Evolutionary conservation across 2,113 vertebrate species (phyloP).

Genomic region (Danio rerio): DNA sequence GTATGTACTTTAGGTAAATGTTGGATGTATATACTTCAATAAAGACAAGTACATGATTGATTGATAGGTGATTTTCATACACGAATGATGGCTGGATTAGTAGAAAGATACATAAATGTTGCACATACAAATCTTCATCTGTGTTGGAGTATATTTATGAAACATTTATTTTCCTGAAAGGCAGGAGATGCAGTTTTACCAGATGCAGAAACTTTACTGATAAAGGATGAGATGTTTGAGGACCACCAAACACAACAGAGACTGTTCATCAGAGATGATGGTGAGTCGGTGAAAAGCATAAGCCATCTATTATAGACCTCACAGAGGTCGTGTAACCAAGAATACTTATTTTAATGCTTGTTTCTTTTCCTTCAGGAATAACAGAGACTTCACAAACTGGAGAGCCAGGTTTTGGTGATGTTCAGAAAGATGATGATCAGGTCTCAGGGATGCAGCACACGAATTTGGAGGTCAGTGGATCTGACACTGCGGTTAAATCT

Average conservation of each 20-base stretch:
- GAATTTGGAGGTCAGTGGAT: constrained; percentile 78
- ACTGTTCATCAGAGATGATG: constrained; percentile 66
- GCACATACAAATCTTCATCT: not conserved
- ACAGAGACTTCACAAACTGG: constrained; percentile 55
- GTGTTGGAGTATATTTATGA: too few relatives aligned
- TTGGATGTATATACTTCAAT: too few relatives aligned
- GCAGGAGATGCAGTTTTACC: constrained; percentile 67
- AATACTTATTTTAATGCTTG: not conserved
- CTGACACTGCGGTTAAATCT: constrained; percentile 74
- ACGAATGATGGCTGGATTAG: too few relatives aligned
- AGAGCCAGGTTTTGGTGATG: constrained; percentile 46
- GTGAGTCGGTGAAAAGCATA: constrained; percentile 59
- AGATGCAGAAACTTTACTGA: constrained; percentile 59
- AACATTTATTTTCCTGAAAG: constrained; percentile 54
- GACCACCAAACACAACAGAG: constrained; percentile 52
- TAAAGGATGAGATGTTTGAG: constrained; percentile 73
- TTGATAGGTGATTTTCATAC: too few relatives aligned
- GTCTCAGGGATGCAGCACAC: constrained; percentile 54
- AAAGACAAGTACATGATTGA: too few relatives aligned
- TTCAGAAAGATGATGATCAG: constrained; percentile 53
- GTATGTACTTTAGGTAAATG: too few relatives aligned
- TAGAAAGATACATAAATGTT: too few relatives aligned
- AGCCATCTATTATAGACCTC: not conserved
- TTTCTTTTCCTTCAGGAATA: constrained; percentile 57
- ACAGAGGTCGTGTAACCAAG: not conserved